A percentile compares a stretch with the other conserved stretches of the same genome.
Evolutionary conservation across 2,888 invertebrate genomes (phyloP).

Genomic region (Tolmerus cingulatus): DNA sequence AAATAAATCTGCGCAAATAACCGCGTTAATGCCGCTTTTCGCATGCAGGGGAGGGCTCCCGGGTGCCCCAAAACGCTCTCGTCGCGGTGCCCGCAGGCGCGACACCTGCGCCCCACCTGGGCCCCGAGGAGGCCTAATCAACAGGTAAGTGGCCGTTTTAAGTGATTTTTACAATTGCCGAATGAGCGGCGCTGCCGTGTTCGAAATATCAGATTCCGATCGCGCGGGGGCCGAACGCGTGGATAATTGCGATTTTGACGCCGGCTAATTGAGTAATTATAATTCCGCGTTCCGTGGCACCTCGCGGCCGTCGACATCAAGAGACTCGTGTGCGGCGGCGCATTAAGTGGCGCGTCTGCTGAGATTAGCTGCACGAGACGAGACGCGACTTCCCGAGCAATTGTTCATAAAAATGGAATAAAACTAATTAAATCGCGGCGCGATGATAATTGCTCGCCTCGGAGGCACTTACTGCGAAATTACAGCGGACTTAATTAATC

Average conservation of each 20-base stretch:
- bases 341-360: not conserved
- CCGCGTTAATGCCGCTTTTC: not conserved
- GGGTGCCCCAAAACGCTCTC: not conserved
- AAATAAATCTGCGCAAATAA: not conserved
- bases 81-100: not conserved
- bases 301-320: not conserved
- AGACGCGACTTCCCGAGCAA: not conserved
- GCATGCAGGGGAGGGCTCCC: not conserved
- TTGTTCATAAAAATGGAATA: not conserved
- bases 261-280: conserved; percentile 21
- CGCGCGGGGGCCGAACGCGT: not conserved
- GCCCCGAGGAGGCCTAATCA: not conserved
- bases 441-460: not conserved
- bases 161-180: not conserved
- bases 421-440: conserved; percentile 11
- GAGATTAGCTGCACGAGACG: not conserved
- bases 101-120: not conserved
- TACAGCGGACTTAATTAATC: not conserved
- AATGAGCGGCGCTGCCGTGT: not conserved
- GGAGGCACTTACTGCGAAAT: not conserved
- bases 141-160: not conserved
- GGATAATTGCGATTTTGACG: conserved; percentile 19
- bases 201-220: not conserved
- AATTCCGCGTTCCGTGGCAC: not conserved
- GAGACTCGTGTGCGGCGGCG: not conserved